Percentiles rank a stretch among this genome's conserved stretches.
Evolutionary conservation across 2,113 vertebrate species (phyloP).

Genomic region (Malurus elegans): DNA sequence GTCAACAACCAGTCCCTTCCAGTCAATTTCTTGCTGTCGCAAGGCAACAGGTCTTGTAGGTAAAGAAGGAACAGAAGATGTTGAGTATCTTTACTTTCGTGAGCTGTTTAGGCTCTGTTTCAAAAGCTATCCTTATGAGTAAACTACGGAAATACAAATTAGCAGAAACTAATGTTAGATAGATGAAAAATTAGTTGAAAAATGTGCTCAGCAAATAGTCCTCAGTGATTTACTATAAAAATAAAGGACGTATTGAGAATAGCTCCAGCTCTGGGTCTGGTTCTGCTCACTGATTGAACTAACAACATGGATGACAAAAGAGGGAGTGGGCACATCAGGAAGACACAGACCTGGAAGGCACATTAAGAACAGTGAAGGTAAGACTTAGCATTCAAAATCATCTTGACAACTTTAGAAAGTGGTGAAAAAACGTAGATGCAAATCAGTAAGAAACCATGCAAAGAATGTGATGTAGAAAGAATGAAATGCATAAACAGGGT

Average conservation of each 20-base stretch:
- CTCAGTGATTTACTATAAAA: not conserved
- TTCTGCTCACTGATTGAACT: not conserved
- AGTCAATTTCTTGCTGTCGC: not conserved
- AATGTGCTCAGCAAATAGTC: not conserved
- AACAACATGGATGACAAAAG: not conserved
- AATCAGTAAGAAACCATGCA: constrained; percentile 4
- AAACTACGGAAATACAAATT: not conserved
- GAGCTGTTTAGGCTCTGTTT: not conserved
- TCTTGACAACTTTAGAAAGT: not conserved
- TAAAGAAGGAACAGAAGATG: not conserved
- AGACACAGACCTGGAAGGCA: not conserved
- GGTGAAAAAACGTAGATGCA: not conserved
- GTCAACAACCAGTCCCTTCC: not conserved
- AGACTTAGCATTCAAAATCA: not conserved
- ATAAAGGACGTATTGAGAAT: not conserved
- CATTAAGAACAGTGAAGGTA: not conserved
- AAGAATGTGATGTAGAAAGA: not conserved
- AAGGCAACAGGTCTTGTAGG: not conserved
- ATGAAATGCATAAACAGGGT: not conserved
- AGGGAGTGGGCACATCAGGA: not conserved
- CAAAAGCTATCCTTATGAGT: not conserved
- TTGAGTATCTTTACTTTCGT: not conserved
- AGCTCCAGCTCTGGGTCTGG: not conserved
- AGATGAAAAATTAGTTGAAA: not conserved
- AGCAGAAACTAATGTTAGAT: not conserved